Percentiles rank a stretch among this genome's conserved stretches.
phyloP scores from a whole-genome alignment of 2,797 vertebrate genomes.

The Malacoraja senta region DNA sequence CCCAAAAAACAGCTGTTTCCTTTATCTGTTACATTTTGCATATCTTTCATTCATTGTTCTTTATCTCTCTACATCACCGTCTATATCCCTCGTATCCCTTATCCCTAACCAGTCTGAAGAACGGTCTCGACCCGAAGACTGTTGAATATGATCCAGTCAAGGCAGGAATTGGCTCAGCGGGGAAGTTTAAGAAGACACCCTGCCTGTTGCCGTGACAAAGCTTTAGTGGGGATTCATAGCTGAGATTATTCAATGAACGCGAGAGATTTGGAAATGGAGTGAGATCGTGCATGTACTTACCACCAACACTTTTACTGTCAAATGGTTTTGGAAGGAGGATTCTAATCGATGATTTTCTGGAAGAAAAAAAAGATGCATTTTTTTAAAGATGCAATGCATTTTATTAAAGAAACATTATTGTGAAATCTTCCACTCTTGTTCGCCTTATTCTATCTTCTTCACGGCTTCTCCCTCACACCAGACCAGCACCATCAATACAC shows the following conservation, averaged over 20 bases:
- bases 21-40: too few species aligned
- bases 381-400: background rate
- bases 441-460: background rate
- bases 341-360: slow-evolving; percentile 73
- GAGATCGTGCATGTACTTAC: slow-evolving; percentile 50
- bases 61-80: too few species aligned
- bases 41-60: too few species aligned
- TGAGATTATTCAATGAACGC: background rate
- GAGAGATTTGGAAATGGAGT: background rate
- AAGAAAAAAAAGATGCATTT: background rate
- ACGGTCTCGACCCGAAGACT: background rate
- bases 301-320: slow-evolving; percentile 69
- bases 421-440: background rate
- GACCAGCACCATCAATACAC: too few species aligned
- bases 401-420: background rate
- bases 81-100: too few species aligned
- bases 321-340: slow-evolving; percentile 63
- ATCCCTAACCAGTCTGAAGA: too few species aligned
- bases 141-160: background rate
- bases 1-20: too few species aligned
- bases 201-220: background rate
- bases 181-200: background rate
- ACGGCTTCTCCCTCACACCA: too few species aligned
- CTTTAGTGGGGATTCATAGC: background rate
- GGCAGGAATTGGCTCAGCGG: background rate